These are phyloP conservation scores for Osmoderma eremita DNA, from an alignment of 2,888 invertebrate genomes.

Conservation along the genomic window DNA sequence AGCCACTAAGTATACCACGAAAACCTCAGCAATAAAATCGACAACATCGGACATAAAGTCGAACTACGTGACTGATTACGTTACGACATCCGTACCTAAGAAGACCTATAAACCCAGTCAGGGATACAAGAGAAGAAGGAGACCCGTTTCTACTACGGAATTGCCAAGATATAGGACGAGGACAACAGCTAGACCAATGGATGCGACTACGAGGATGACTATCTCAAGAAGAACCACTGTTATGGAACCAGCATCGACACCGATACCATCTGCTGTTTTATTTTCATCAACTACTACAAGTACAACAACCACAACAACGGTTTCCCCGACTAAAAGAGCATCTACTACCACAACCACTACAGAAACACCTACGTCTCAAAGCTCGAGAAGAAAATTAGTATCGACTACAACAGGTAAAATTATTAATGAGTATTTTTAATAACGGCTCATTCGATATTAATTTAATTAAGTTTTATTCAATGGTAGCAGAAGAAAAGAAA, in stretches of 20 bases:
- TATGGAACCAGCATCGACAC: conserved; percentile 64
- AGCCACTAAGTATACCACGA: conserved; percentile 52
- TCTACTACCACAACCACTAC: conserved; percentile 45
- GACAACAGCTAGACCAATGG: conserved; percentile 46
- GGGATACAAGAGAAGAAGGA: conserved; percentile 37
- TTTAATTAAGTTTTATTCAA: too few species aligned
- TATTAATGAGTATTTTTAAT: background rate
- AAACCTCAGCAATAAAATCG: conserved; percentile 55
- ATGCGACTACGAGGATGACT: conserved; percentile 47
- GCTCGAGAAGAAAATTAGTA: conserved; percentile 31
- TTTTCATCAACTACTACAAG: conserved; percentile 44
- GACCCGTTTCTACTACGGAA: conserved; percentile 32
- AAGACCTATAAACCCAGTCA: conserved; percentile 35
- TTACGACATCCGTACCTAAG: conserved; percentile 56
- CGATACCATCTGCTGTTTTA: conserved; percentile 54
- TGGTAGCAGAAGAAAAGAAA: too few species aligned
- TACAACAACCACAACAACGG: conserved; percentile 42
- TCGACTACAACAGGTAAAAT: conserved; percentile 49
- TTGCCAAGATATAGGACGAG: conserved; percentile 40
- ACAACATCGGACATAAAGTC: conserved; percentile 55
- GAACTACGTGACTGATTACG: conserved; percentile 47
- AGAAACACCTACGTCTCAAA: conserved; percentile 32
- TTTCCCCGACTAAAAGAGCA: conserved; percentile 39
- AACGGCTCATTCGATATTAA: too few species aligned
- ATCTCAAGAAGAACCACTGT: conserved; percentile 63